Conservation (phyloP, 2,888 invertebrate species). For the Tachina lurida region DNA sequence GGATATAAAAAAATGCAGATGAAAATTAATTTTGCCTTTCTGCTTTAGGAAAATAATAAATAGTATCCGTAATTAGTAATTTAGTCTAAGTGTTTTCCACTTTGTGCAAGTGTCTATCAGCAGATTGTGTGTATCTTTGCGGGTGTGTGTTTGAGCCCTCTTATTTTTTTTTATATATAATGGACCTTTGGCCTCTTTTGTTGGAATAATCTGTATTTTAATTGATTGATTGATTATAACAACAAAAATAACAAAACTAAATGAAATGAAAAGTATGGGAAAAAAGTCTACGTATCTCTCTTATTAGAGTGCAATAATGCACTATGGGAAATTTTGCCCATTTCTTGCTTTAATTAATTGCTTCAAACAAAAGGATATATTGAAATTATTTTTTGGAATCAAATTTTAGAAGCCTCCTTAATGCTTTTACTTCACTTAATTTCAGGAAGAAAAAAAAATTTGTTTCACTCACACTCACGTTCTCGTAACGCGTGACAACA, state of each 20-base stretch:
- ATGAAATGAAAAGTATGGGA: not conserved
- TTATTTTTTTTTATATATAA: slow-evolving; percentile 13
- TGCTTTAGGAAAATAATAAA: not conserved
- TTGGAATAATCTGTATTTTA: not conserved
- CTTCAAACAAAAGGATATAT: too few species aligned
- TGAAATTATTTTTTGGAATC: too few species aligned
- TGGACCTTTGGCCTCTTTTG: slow-evolving; percentile 40
- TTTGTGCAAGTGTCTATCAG: slow-evolving; percentile 3
- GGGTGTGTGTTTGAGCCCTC: not conserved
- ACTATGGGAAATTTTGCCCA: too few species aligned
- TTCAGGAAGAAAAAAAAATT: too few species aligned
- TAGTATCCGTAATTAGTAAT: slow-evolving; percentile 15
- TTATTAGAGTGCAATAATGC: too few species aligned
- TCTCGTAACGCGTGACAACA: too few species aligned
- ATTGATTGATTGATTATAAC: slow-evolving; percentile 32
- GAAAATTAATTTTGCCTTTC: not conserved
- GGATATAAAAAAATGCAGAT: not conserved
- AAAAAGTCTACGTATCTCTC: not conserved
- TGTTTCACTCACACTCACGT: too few species aligned
- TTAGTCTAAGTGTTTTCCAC: slow-evolving; percentile 40
- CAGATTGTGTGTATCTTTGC: not conserved
- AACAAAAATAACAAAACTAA: slow-evolving; percentile 13
- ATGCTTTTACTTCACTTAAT: too few species aligned
- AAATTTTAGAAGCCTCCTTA: too few species aligned
- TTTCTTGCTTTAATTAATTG: too few species aligned